Conservation (phyloP, 2,888 invertebrate genomes). For the Agrotis segetum region DNA sequence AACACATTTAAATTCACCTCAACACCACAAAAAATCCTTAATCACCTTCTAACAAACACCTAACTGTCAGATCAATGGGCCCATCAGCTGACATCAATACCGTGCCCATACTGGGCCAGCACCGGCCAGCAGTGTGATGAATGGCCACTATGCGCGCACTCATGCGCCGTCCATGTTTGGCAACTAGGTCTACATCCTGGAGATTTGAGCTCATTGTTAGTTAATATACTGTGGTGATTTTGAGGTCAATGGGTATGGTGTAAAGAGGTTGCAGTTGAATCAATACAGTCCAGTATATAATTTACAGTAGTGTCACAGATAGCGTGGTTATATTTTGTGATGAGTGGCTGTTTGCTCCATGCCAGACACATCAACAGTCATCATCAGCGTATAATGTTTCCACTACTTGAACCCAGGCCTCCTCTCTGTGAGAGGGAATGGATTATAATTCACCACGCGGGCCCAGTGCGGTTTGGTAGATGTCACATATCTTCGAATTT, state of each 20-base stretch:
- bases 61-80: constrained; percentile 46
- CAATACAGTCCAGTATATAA: no score
- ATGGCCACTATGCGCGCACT: constrained; percentile 34
- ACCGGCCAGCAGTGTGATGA: constrained; percentile 38
- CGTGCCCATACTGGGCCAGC: constrained; percentile 47
- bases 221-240: constrained; percentile 26
- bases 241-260: constrained; percentile 24
- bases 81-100: constrained; percentile 55
- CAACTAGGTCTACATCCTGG: constrained; percentile 47
- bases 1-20: background rate
- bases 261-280: background rate
- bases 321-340: no score
- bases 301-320: no score
- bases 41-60: background rate
- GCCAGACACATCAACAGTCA: no score
- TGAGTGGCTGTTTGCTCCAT: no score
- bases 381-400: no score
- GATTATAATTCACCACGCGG: no score
- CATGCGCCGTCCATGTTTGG: constrained; percentile 40
- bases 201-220: constrained; percentile 10
- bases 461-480: no score
- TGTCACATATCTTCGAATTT: no score
- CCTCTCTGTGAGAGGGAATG: no score
- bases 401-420: no score
- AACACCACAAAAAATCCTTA: background rate